These are phyloP conservation scores for Apeira syringaria DNA, from an alignment of 2,888 invertebrate species.

Conservation along the genomic window DNA sequence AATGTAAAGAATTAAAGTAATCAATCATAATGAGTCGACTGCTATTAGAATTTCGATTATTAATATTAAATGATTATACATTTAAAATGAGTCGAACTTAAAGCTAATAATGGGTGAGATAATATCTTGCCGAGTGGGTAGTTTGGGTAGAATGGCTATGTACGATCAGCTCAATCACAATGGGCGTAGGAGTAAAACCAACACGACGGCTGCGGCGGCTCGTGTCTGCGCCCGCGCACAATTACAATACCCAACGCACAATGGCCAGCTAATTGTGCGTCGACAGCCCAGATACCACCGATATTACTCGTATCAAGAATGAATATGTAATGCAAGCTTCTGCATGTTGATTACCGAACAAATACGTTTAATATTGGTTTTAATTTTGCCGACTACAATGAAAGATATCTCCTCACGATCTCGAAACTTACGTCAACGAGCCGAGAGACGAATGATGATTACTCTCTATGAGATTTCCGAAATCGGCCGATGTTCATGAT, in stretches of 20 bases:
- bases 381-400: no score
- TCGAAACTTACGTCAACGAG: constrained; percentile 67
- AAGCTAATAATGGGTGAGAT: constrained; percentile 65
- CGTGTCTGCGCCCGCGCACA: constrained; percentile 58
- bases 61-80: constrained; percentile 63
- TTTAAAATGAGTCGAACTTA: constrained; percentile 57
- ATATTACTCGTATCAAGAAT: constrained; percentile 51
- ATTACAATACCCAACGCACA: constrained; percentile 59
- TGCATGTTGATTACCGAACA: constrained; percentile 4
- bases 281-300: constrained; percentile 66
- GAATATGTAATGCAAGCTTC: constrained; percentile 36
- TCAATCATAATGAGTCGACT: constrained; percentile 64
- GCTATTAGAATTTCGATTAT: constrained; percentile 30
- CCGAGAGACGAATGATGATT: constrained; percentile 77
- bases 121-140: constrained; percentile 64
- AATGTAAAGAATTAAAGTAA: constrained; percentile 47
- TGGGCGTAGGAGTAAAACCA: constrained; percentile 77
- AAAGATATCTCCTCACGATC: constrained; percentile 41
- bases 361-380: no score
- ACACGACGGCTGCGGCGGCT: constrained; percentile 38
- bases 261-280: constrained; percentile 78
- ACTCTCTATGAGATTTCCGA: constrained; percentile 75
- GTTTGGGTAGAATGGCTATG: constrained; percentile 59
- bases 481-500: constrained; percentile 74
- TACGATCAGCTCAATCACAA: constrained; percentile 66